These are phyloP conservation scores for Trachelus tabidus DNA, from an alignment of 2,888 invertebrate genomes.

Conservation along the genomic window DNA sequence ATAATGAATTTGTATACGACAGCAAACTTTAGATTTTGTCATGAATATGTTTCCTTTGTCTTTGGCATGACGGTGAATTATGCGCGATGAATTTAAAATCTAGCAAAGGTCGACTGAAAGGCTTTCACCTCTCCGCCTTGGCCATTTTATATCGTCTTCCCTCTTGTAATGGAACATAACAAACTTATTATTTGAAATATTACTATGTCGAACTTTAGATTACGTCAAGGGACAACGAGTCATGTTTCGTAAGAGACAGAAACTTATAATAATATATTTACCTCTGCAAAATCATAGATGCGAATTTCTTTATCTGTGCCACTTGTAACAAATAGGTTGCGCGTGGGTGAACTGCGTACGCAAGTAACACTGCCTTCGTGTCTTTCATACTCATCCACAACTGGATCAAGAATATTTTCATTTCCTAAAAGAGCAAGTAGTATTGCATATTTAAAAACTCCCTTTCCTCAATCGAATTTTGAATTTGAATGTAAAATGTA, in stretches of 20 bases:
- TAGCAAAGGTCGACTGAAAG: not conserved
- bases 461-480: not conserved
- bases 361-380: conserved; percentile 57
- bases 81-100: not conserved
- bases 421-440: conserved; percentile 14
- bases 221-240: not conserved
- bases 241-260: not conserved
- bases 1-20: not conserved
- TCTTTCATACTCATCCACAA: conserved; percentile 56
- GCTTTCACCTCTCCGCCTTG: not conserved
- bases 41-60: not conserved
- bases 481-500: not conserved
- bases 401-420: conserved; percentile 51
- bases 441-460: conserved; percentile 7
- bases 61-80: not conserved
- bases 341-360: conserved; percentile 51
- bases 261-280: conserved; percentile 18
- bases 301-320: conserved; percentile 59
- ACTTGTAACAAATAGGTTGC: conserved; percentile 53
- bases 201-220: not conserved
- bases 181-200: not conserved
- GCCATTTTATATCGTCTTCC: not conserved
- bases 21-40: not conserved
- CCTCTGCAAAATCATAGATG: conserved; percentile 57
- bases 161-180: not conserved